Evolutionary conservation across 2,888 invertebrate species (phyloP).

Genomic region (Linnaemya vulpina): DNA sequence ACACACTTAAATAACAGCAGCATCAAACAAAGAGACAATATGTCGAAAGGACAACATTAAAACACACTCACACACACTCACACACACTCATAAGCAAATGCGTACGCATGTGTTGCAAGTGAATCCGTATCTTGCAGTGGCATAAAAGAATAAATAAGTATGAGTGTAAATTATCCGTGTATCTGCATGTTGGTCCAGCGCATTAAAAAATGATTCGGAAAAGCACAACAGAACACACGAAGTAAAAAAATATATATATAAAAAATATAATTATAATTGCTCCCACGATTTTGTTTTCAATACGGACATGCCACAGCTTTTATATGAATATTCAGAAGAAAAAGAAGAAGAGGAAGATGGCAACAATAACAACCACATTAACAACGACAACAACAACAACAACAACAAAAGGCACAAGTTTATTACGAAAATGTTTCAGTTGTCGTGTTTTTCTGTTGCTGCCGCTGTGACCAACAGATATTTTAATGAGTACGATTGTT

Average conservation of each 20-base stretch:
- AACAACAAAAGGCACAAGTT: conserved; percentile 22
- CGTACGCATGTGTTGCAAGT: conserved; percentile 37
- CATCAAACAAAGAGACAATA: background rate
- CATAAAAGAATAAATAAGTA: conserved; percentile 1
- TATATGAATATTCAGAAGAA: background rate
- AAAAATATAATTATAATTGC: conserved; percentile 82
- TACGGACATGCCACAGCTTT: conserved; percentile 30
- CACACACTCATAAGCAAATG: background rate
- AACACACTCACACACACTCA: background rate
- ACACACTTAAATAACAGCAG: conserved; percentile 66
- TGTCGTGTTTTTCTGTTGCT: conserved; percentile 58
- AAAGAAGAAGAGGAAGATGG: background rate
- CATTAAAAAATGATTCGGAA: conserved; percentile 47
- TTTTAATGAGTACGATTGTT: conserved; percentile 74
- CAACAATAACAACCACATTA: no score
- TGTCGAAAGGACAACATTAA: conserved; percentile 15
- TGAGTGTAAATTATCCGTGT: conserved; percentile 64
- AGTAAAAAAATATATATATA: conserved; percentile 18
- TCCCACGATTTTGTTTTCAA: conserved; percentile 81
- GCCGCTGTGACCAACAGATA: conserved; percentile 63
- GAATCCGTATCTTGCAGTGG: conserved; percentile 52
- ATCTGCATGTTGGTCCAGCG: conserved; percentile 52
- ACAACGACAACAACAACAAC: background rate
- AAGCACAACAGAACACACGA: conserved; percentile 76
- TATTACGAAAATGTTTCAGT: conserved; percentile 59